A percentile compares a stretch with the other conserved stretches of the same genome.
These are phyloP conservation scores for Cervus canadensis DNA, from an alignment of 2,113 vertebrate genomes.

Conservation along the genomic window DNA sequence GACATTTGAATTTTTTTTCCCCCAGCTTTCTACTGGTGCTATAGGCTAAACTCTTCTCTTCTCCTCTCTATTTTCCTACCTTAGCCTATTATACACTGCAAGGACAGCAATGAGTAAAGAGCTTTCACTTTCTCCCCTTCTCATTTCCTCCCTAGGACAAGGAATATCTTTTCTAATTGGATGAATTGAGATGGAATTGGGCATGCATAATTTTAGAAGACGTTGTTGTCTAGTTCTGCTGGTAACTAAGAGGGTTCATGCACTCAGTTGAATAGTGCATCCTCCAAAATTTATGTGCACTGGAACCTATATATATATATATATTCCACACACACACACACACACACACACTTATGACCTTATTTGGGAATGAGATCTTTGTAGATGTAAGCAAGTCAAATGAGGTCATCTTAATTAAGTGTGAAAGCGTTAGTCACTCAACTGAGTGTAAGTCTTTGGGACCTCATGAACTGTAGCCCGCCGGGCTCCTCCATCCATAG, in stretches of 20 bases:
- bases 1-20: not conserved
- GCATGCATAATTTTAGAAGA: not conserved
- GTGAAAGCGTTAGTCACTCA: not conserved
- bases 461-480: rapidly evolving
- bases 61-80: not conserved
- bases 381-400: not conserved
- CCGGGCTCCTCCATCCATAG: not conserved
- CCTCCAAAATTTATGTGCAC: not conserved
- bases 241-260: not conserved
- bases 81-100: not conserved
- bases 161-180: not conserved
- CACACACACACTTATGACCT: no score
- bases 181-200: not conserved
- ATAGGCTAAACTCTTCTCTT: not conserved
- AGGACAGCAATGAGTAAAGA: not conserved
- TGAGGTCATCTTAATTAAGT: not conserved
- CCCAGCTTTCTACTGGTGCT: not conserved
- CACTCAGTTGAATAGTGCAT: not conserved
- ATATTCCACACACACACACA: no score
- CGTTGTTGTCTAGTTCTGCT: not conserved
- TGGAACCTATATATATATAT: not conserved
- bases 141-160: not conserved
- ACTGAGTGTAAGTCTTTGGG: not conserved
- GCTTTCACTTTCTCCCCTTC: not conserved
- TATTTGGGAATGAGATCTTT: not conserved